Evolutionary conservation across 2,888 invertebrate species (phyloP).

Genomic region (Lissonota sp.): DNA sequence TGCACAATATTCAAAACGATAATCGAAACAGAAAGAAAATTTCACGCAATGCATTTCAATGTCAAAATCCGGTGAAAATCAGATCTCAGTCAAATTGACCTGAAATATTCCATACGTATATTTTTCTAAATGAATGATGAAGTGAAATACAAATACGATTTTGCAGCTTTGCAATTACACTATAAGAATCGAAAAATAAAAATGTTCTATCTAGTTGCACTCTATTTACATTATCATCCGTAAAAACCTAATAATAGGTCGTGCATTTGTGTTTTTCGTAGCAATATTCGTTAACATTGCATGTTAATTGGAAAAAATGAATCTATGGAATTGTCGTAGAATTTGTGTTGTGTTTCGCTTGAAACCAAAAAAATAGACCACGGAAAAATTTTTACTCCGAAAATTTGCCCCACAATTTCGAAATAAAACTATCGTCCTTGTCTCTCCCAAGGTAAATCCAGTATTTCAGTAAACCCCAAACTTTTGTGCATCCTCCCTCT

Average conservation of each 20-base stretch:
- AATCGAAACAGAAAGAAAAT: no score
- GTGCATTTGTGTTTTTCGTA: constrained; percentile 44
- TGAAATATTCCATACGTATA: background rate
- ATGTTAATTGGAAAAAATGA: background rate
- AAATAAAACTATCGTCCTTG: no score
- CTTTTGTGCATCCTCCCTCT: no score
- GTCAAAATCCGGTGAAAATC: no score
- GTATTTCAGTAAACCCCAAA: no score
- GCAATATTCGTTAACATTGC: constrained; percentile 16
- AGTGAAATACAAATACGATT: background rate
- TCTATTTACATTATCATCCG: constrained; percentile 31
- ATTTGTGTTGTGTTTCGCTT: constrained; percentile 64
- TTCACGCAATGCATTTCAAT: no score
- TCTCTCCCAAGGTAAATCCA: no score
- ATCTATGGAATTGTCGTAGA: constrained; percentile 51
- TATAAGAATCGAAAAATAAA: constrained; percentile 25
- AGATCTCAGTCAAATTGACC: no score
- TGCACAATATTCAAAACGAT: no score
- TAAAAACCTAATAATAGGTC: constrained; percentile 27
- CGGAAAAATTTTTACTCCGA: no score
- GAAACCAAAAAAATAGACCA: no score
- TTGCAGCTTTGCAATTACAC: background rate
- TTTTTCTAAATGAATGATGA: background rate
- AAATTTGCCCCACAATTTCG: no score
- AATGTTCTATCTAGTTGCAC: constrained; percentile 48